Evolutionary conservation across 2,113 vertebrate genomes (phyloP), one percentile per base, ranked within the genome.

Genomic region (Narcine bancroftii): DNA sequence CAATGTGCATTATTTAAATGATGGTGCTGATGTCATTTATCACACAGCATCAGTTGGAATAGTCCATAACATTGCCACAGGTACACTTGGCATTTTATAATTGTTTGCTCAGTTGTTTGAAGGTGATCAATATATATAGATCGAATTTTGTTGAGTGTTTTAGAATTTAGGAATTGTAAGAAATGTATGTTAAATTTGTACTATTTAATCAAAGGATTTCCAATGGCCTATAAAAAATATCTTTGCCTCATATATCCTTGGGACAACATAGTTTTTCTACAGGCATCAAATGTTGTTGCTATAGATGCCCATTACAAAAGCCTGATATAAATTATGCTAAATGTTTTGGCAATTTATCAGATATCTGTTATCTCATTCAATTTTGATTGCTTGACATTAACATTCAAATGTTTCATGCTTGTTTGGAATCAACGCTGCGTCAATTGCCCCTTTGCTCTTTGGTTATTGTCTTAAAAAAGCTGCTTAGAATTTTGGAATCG

Each of bases 1-100:
- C 95, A 99, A 99, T 69, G 98, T 99, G 93, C 98, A 99, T 95
- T 99, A 99, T 94, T 95, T 99, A 95, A 99, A 99, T 91, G 99
- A 99, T 71, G 97, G 99, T 92, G 97, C 98, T 69, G 98, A 99
- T 94, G 98, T 99, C 92, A 97, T 99, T 95, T 99, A 99, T 94
- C 98, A 99, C 94, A 98, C 98, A 3, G 98, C 99, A 0, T 99
- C 98, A 3, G 26, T 99, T 83, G 98, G 98, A 91, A 97, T 99
- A 93, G 96, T 99, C 93, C 96, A 98, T 93, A 99, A 99, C 92
- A 95, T 99, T 93, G 97, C 97, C 36, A 99, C 99, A 96, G 99
- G 99, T 99, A 94, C 42, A 29, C 21, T 79, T 76, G 56, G 73
- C 36, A 19, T 26, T 79, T 79, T 26, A 36, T 36, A 75, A 47